Percentiles rank a stretch among this genome's conserved stretches.
Evolutionary conservation across 2,888 invertebrate genomes (phyloP).

Genomic region (Calameuta filiformis): DNA sequence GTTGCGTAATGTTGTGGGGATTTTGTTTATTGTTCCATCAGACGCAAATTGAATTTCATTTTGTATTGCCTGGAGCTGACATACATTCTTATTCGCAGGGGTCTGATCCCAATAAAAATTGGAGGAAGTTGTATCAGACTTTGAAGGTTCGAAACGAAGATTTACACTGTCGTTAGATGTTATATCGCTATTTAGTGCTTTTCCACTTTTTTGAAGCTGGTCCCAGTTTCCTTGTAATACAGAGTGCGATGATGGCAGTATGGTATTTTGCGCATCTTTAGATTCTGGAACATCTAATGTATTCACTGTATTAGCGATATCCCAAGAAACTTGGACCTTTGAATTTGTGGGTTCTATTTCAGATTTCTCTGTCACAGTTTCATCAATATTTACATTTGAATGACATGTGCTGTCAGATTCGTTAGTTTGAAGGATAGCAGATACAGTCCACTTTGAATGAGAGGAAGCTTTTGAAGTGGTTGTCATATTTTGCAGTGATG

Average conservation of each 20-base stretch:
- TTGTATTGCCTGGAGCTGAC: not conserved
- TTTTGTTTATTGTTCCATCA: constrained; percentile 39
- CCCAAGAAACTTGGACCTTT: constrained; percentile 10
- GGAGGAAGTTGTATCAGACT: not conserved
- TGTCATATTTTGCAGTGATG: not conserved
- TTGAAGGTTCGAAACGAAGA: not conserved
- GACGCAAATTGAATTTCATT: not conserved
- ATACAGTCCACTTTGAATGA: constrained; percentile 10
- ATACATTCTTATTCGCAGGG: not conserved
- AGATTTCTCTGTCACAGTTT: not conserved
- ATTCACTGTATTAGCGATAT: constrained; percentile 1
- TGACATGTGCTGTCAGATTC: not conserved
- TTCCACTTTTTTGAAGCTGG: not conserved
- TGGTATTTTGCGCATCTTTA: not conserved
- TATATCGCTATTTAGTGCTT: not conserved
- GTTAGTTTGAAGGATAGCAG: not conserved
- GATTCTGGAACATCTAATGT: not conserved
- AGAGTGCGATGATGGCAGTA: not conserved
- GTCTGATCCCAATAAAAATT: not conserved
- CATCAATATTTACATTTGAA: not conserved
- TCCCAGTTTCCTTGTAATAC: not conserved
- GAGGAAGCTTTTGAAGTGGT: constrained; percentile 5
- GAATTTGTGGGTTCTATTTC: constrained; percentile 13
- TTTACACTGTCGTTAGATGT: not conserved
- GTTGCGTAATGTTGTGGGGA: constrained; percentile 14